Evolutionary conservation across 2,888 invertebrate species (phyloP).

Genomic region (Scaptomyza polygonia): DNA sequence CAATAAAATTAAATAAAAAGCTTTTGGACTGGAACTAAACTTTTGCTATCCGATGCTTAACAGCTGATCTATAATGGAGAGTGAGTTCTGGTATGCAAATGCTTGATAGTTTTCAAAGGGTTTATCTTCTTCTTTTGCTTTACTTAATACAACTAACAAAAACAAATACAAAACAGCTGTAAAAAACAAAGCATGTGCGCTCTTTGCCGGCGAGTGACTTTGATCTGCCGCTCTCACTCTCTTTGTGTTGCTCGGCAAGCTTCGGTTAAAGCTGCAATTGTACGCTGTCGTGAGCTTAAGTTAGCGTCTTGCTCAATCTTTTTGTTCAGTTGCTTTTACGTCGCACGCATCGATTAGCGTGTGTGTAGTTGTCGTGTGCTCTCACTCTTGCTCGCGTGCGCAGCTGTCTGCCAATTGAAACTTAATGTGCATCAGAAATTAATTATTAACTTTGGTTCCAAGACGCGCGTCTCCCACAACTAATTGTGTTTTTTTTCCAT

Average conservation of each 20-base stretch:
- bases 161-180: conserved; percentile 41
- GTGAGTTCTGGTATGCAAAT: too few species aligned
- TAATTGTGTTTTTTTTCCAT: conserved; percentile 29
- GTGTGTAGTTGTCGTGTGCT: conserved; percentile 43
- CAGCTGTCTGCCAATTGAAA: too few species aligned
- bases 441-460: conserved; percentile 34
- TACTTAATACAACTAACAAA: neutral
- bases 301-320: conserved; percentile 37
- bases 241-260: conserved; percentile 34
- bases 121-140: neutral
- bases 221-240: conserved; percentile 6
- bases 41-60: conserved; percentile 50
- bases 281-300: conserved; percentile 42
- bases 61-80: conserved; percentile 27
- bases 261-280: conserved; percentile 65
- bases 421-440: conserved; percentile 44
- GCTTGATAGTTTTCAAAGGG: neutral
- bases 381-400: conserved; percentile 31
- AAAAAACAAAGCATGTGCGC: conserved; percentile 11
- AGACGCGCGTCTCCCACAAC: conserved; percentile 54
- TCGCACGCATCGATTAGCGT: conserved; percentile 58
- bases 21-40: conserved; percentile 41
- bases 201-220: conserved; percentile 14
- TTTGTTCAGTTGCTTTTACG: conserved; percentile 59
- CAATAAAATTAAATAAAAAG: conserved; percentile 16